Percentiles rank a stretch among this genome's conserved stretches.
Conservation (phyloP, 2,113 vertebrate genomes). For the Cinclus mexicanus region DNA sequence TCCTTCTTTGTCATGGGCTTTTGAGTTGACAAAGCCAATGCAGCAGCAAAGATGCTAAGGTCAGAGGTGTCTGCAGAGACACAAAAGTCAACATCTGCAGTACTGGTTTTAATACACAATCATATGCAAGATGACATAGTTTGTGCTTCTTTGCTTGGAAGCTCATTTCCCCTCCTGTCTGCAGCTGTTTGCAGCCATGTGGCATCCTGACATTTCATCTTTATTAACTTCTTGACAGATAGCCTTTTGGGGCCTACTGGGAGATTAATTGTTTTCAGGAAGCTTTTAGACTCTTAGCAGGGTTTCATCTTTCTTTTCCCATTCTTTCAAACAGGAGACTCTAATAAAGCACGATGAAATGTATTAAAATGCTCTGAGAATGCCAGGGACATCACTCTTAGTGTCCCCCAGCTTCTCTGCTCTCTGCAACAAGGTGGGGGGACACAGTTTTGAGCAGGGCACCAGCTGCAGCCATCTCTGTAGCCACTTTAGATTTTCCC, state of each 20-base stretch:
- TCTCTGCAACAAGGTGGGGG: background rate
- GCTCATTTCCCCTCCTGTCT: background rate
- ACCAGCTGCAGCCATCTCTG: slow-evolving; percentile 11
- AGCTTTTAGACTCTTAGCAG: slow-evolving; percentile 3
- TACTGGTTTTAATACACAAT: background rate
- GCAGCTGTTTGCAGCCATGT: background rate
- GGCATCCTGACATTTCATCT: slow-evolving; percentile 34
- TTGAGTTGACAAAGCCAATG: background rate
- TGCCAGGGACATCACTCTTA: background rate
- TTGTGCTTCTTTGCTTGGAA: background rate
- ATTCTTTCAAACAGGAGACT: background rate
- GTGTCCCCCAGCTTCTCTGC: background rate
- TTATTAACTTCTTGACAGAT: slow-evolving; percentile 28
- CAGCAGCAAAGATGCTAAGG: background rate
- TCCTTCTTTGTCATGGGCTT: background rate
- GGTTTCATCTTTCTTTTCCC: background rate
- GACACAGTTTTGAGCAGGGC: background rate
- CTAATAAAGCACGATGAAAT: background rate
- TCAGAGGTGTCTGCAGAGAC: background rate
- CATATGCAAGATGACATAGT: background rate
- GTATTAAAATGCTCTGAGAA: background rate
- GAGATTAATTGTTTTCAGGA: slow-evolving; percentile 32
- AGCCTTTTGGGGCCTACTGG: slow-evolving; percentile 2
- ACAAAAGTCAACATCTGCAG: background rate
- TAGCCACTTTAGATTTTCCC: slow-evolving; percentile 39